Percentiles rank a stretch among this genome's conserved stretches.
Conservation (phyloP, 2,888 invertebrate genomes). For the Drosophila emarginata region DNA sequence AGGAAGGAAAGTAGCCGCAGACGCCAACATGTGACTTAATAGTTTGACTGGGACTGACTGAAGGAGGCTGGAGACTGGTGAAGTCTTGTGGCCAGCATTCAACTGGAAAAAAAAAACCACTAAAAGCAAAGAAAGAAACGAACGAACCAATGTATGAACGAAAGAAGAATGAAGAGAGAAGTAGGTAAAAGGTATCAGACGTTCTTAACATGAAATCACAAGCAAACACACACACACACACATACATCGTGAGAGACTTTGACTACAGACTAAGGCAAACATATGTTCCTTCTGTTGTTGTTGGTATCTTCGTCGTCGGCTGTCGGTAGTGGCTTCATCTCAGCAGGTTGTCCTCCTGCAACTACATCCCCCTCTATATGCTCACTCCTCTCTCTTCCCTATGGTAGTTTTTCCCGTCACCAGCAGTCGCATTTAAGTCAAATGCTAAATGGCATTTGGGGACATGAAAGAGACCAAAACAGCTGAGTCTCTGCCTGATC, state of each 20-base stretch:
- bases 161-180: not conserved
- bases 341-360: slow-evolving; percentile 69
- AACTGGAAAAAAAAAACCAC: not conserved
- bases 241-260: slow-evolving; percentile 2
- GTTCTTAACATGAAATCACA: slow-evolving; percentile 64
- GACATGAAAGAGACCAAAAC: slow-evolving; percentile 55
- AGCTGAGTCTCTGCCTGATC: slow-evolving; percentile 55
- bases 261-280: slow-evolving; percentile 40
- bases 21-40: slow-evolving; percentile 77
- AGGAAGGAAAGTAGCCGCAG: slow-evolving; percentile 24
- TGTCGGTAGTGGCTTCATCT: slow-evolving; percentile 39
- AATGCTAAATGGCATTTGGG: slow-evolving; percentile 74
- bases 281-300: slow-evolving; percentile 51
- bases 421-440: slow-evolving; percentile 60
- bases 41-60: slow-evolving; percentile 59
- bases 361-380: not conserved
- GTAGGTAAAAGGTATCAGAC: slow-evolving; percentile 59
- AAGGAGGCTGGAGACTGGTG: not conserved
- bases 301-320: slow-evolving; percentile 24
- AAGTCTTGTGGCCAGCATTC: not conserved
- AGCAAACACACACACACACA: slow-evolving; percentile 36
- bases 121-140: slow-evolving; percentile 26
- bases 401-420: slow-evolving; percentile 23
- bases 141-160: slow-evolving; percentile 28
- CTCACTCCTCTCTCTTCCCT: not conserved